Evolutionary conservation across 2,888 invertebrate genomes (phyloP).

Genomic region (Rhyacophila evoluta): DNA sequence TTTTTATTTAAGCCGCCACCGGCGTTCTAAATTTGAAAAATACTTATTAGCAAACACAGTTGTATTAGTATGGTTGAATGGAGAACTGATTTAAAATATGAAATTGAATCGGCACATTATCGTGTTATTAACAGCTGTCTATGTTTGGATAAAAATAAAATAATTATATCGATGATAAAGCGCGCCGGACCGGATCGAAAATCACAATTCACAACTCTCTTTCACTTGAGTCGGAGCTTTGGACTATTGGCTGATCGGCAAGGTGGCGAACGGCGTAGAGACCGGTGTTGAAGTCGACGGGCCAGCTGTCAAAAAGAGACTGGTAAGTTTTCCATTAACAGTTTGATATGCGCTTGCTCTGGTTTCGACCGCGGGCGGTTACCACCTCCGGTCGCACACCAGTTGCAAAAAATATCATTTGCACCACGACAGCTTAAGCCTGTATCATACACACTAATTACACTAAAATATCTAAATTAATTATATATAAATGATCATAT

Average conservation of each 20-base stretch:
- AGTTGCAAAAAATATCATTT: slow-evolving; percentile 19
- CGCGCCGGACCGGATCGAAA: neutral
- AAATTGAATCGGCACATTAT: neutral
- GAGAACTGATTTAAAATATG: neutral
- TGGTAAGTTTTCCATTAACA: slow-evolving; percentile 43
- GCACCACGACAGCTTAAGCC: neutral
- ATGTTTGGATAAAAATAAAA: slow-evolving; percentile 29
- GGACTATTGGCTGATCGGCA: slow-evolving; percentile 26
- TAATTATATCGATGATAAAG: neutral
- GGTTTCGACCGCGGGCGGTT: slow-evolving; percentile 31
- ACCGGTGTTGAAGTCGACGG: slow-evolving; percentile 26
- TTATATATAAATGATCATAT: too few relatives aligned
- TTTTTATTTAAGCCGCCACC: neutral
- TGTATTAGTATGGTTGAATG: neutral
- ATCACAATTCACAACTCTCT: slow-evolving; percentile 1
- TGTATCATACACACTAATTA: neutral
- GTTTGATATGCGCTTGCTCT: slow-evolving; percentile 36
- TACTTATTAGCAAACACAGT: neutral
- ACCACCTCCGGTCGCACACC: slow-evolving; percentile 31
- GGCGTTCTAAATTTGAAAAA: neutral
- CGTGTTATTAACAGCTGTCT: neutral
- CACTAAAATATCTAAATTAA: neutral
- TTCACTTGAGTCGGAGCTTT: slow-evolving; percentile 35
- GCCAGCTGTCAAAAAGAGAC: slow-evolving; percentile 53
- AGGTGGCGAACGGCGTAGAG: slow-evolving; percentile 34